Evolutionary conservation across 2,797 vertebrate genomes (phyloP).

Genomic region (Gila robusta): DNA sequence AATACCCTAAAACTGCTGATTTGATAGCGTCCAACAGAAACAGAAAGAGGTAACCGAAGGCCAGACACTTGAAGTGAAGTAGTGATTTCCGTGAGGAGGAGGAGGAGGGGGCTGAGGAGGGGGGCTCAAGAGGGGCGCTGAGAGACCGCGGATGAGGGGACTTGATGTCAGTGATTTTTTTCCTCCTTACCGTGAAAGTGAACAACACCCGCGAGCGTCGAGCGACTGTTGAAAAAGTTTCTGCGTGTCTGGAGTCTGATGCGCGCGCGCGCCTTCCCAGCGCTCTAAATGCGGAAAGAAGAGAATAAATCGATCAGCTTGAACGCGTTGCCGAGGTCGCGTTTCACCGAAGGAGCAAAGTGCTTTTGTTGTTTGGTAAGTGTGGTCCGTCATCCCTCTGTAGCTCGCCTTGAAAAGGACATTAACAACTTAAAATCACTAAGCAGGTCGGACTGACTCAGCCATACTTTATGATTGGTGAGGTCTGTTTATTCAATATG

Average conservation of each 20-base stretch:
- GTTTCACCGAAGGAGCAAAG: constrained; percentile 49
- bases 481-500: constrained; percentile 34
- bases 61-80: constrained; percentile 3
- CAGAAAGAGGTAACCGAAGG: constrained; percentile 8
- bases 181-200: constrained; percentile 30
- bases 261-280: constrained; percentile 1
- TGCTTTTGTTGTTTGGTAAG: constrained; percentile 59
- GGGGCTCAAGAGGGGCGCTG: constrained; percentile 40
- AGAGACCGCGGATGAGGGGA: constrained; percentile 43
- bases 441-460: constrained; percentile 15
- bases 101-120: constrained; percentile 12
- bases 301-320: constrained; percentile 24
- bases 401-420: constrained; percentile 21
- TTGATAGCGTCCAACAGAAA: background rate
- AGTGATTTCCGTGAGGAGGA: constrained; percentile 12
- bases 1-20: background rate
- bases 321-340: constrained; percentile 27
- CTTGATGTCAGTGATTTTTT: background rate
- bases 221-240: constrained; percentile 45
- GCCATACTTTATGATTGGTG: constrained; percentile 16
- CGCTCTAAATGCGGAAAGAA: constrained; percentile 8
- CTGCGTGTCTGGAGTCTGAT: constrained; percentile 1
- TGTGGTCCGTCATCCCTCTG: constrained; percentile 47
- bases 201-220: constrained; percentile 20
- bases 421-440: constrained; percentile 5